These are phyloP conservation scores for Odontocerum albicorne DNA, from an alignment of 2,888 invertebrate genomes.

Conservation along the genomic window DNA sequence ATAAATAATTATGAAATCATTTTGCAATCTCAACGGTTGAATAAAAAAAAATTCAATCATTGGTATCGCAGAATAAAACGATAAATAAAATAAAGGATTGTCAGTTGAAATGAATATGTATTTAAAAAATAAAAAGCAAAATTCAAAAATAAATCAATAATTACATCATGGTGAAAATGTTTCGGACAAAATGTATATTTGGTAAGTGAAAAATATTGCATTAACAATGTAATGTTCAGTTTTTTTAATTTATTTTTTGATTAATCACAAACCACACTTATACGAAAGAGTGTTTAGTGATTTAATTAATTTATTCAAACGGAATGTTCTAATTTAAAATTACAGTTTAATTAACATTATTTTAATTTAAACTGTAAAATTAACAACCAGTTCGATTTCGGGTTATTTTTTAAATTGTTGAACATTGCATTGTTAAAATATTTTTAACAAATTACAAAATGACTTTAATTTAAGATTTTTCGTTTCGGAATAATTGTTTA, in stretches of 20 bases:
- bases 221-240: not conserved
- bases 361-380: no score
- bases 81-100: constrained; percentile 34
- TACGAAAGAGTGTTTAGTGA: no score
- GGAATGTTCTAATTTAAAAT: no score
- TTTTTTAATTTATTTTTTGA: constrained; percentile 2
- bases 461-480: constrained; percentile 29
- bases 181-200: constrained; percentile 19
- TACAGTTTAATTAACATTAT: no score
- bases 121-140: constrained; percentile 13
- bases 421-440: not conserved
- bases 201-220: constrained; percentile 3
- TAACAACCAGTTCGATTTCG: no score
- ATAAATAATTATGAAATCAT: constrained; percentile 3
- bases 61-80: constrained; percentile 9
- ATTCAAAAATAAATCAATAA: constrained; percentile 21
- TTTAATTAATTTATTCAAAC: no score
- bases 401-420: not conserved
- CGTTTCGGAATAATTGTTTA: constrained; percentile 26
- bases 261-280: no score
- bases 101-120: constrained; percentile 27
- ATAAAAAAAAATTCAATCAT: constrained; percentile 2
- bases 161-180: constrained; percentile 22
- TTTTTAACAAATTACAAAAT: constrained; percentile 21
- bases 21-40: constrained; percentile 8